These are phyloP conservation scores for Barnardius zonarius DNA, from an alignment of 2,113 vertebrate genomes.

Conservation along the genomic window DNA sequence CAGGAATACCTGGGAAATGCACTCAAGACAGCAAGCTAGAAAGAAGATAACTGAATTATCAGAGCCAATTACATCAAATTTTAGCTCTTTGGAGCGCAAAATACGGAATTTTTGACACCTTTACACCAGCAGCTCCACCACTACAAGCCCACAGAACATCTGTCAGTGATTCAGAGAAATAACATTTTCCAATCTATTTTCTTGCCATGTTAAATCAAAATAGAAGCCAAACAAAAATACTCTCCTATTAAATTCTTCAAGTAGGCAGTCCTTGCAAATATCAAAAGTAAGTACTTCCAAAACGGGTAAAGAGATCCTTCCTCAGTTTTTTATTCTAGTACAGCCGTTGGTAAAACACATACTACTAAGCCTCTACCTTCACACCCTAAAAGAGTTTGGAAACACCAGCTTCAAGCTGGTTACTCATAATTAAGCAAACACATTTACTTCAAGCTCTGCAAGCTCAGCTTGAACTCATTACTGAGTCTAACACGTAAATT, in stretches of 20 bases:
- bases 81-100: not conserved
- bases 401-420: not conserved
- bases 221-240: constrained; percentile 6
- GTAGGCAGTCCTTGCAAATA: not conserved
- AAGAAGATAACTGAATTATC: not conserved
- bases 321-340: not conserved
- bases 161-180: not conserved
- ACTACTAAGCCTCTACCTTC: not conserved
- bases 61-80: not conserved
- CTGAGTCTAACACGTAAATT: not conserved
- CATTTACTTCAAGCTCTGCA: not conserved
- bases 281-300: not conserved
- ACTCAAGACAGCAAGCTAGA: not conserved
- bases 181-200: constrained; percentile 14
- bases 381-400: not conserved
- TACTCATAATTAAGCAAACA: not conserved
- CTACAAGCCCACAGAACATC: constrained; percentile 2
- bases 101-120: constrained; percentile 18
- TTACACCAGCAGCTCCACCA: not conserved
- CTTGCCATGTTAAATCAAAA: not conserved
- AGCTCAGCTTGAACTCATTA: not conserved
- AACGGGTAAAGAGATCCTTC: fast-evolving
- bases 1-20: not conserved
- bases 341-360: not conserved
- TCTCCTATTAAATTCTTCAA: not conserved